A percentile compares a stretch with the other conserved stretches of the same genome.
These are phyloP conservation scores for Piscicola geometra DNA, from an alignment of 2,888 invertebrate genomes.

Conservation along the genomic window DNA sequence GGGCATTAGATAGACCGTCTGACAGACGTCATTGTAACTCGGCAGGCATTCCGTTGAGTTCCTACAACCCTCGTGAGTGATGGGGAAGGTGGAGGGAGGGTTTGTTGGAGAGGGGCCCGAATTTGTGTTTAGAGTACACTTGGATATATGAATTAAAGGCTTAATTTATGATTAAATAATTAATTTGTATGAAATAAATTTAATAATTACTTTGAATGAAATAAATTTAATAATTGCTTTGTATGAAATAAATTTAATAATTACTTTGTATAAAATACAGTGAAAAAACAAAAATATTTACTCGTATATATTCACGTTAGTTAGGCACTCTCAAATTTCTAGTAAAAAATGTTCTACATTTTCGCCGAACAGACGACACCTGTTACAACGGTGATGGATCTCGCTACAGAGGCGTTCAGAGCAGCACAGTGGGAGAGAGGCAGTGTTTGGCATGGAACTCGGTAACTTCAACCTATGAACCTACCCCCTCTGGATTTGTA, in stretches of 20 bases:
- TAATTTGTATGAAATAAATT: too few species aligned
- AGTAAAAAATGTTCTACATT: background rate
- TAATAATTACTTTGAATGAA: background rate
- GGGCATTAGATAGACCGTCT: background rate
- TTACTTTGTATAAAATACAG: background rate
- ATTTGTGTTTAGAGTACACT: too few species aligned
- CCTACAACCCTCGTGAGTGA: background rate
- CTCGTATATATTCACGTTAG: too few species aligned
- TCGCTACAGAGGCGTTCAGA: slow-evolving; percentile 9
- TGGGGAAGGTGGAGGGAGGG: too few species aligned
- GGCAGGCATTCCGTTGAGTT: background rate
- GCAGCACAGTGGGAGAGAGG: background rate
- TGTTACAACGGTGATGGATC: slow-evolving; percentile 26
- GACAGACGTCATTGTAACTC: slow-evolving; percentile 2
- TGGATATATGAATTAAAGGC: too few species aligned
- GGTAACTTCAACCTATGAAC: background rate
- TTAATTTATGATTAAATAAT: too few species aligned
- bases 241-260: too few species aligned
- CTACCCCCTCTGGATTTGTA: background rate
- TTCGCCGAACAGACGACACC: background rate
- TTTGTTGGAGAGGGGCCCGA: too few species aligned
- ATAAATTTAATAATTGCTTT: background rate
- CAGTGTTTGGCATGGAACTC: slow-evolving; percentile 19
- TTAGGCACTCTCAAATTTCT: too few species aligned
- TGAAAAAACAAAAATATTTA: too few species aligned